These are phyloP conservation scores for Okamejei kenojei DNA, from an alignment of 2,797 vertebrate genomes.

Conservation along the genomic window DNA sequence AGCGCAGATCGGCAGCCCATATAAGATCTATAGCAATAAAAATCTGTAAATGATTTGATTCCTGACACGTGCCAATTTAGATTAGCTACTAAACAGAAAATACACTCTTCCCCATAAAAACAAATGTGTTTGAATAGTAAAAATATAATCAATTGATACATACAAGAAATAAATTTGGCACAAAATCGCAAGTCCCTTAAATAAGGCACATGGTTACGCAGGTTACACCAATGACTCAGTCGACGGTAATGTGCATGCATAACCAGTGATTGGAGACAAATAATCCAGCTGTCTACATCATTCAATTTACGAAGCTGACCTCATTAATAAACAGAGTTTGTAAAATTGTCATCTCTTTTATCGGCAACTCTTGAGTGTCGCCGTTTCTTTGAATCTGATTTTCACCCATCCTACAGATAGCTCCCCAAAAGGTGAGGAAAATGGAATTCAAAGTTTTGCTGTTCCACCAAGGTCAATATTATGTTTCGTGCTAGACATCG, in stretches of 20 bases:
- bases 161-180: background rate
- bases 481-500: background rate
- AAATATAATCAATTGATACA: background rate
- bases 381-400: background rate
- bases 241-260: slow-evolving; percentile 42
- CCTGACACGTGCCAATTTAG: background rate
- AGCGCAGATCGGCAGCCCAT: background rate
- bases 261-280: slow-evolving; percentile 43
- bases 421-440: background rate
- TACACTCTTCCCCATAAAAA: background rate
- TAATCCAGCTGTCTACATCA: slow-evolving; percentile 45
- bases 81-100: background rate
- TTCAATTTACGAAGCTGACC: slow-evolving; percentile 42
- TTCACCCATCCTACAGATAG: background rate
- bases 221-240: slow-evolving; percentile 45
- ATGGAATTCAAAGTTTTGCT: background rate
- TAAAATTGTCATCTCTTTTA: background rate
- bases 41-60: background rate
- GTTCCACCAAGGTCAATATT: background rate
- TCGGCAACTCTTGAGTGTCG: background rate
- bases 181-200: background rate
- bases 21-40: no score
- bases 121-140: no score
- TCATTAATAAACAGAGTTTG: background rate
- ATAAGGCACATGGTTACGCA: slow-evolving; percentile 41